phyloP scores from a whole-genome alignment of 92 coral and sea anemone species.

The Umimayanthus kanabou region DNA sequence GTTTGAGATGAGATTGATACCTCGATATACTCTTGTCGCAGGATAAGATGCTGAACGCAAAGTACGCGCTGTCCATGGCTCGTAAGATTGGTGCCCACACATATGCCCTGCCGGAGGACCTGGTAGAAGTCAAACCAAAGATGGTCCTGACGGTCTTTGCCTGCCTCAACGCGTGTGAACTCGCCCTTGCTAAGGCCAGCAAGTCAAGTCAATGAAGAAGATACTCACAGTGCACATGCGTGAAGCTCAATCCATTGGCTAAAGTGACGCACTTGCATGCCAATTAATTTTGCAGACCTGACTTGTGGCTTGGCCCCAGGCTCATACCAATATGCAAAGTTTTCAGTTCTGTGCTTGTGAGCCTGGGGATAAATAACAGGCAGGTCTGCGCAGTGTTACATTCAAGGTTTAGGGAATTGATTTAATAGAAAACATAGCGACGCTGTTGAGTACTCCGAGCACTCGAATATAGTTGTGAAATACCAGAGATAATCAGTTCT shows the following conservation, averaged over 20 bases:
- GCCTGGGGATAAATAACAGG: no score
- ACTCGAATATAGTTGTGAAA: no score
- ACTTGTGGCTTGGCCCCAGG: background rate
- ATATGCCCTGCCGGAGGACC: conserved; percentile 93
- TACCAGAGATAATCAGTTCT: no score
- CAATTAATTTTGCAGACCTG: background rate
- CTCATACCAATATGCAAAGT: background rate
- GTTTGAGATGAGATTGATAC: background rate
- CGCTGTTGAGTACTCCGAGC: no score
- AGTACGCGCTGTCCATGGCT: conserved; percentile 87
- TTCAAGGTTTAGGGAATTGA: no score
- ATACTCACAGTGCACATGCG: background rate
- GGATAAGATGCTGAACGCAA: conserved; percentile 91
- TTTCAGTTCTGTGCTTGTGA: background rate
- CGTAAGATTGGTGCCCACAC: conserved; percentile 94
- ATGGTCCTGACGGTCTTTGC: conserved; percentile 96
- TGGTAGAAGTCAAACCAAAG: conserved; percentile 94
- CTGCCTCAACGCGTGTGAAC: conserved; percentile 75
- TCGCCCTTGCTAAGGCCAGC: conserved; percentile 26
- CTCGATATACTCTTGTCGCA: conserved; percentile 4
- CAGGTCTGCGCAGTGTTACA: no score
- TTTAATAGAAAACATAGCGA: no score
- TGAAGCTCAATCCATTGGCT: background rate
- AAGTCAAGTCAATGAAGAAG: background rate
- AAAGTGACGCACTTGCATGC: background rate